phyloP scores from a whole-genome alignment of 2,888 invertebrate species.

The Torymus texanus region DNA sequence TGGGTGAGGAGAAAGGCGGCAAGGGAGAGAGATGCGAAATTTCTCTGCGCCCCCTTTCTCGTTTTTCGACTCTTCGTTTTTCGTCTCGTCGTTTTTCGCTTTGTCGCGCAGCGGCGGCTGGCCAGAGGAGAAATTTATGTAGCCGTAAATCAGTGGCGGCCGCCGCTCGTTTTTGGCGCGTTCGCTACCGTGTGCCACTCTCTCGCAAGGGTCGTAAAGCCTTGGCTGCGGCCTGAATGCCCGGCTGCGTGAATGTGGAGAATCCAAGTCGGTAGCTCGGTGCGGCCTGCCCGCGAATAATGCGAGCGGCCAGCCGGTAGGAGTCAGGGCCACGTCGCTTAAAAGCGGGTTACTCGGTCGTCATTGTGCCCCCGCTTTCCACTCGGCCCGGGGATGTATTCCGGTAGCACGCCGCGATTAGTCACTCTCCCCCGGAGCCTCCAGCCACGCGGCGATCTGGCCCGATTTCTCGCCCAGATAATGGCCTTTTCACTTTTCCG shows the following conservation, averaged over 20 bases:
- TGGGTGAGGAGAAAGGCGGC: slow-evolving; percentile 22
- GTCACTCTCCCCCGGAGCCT: background rate
- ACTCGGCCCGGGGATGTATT: too few species aligned
- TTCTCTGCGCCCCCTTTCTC: slow-evolving; percentile 37
- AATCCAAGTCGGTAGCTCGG: slow-evolving; percentile 59
- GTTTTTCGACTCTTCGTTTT: background rate
- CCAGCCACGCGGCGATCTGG: slow-evolving; percentile 41
- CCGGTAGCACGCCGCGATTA: background rate
- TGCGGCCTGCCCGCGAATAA: slow-evolving; percentile 51
- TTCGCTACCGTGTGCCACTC: background rate
- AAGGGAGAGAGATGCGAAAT: slow-evolving; percentile 21
- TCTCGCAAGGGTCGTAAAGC: background rate
- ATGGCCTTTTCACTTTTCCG: too few species aligned
- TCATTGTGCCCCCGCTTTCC: slow-evolving; percentile 62
- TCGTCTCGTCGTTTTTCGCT: too few species aligned
- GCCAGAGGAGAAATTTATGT: slow-evolving; percentile 2
- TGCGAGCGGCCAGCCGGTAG: slow-evolving; percentile 55
- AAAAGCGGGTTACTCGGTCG: slow-evolving; percentile 72
- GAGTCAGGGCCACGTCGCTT: slow-evolving; percentile 52
- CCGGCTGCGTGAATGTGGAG: slow-evolving; percentile 15
- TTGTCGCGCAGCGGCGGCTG: background rate
- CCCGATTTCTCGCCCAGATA: slow-evolving; percentile 39
- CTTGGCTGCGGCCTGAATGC: too few species aligned
- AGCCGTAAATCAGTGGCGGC: background rate
- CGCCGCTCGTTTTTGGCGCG: background rate